Evolutionary conservation across 2,113 vertebrate genomes (phyloP).

Genomic region (Anguilla rostrata): DNA sequence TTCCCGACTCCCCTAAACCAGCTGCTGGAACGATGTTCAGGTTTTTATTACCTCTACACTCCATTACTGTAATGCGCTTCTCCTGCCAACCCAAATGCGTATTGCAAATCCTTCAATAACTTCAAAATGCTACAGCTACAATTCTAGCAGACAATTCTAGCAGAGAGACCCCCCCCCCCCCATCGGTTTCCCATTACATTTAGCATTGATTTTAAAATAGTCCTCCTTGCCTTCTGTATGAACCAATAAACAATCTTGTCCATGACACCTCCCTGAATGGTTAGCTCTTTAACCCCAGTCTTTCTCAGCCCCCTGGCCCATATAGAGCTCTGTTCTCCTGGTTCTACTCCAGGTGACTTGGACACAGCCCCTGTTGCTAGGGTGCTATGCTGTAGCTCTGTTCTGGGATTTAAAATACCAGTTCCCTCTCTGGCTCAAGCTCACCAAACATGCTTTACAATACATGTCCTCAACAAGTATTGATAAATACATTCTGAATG

Average conservation of each 20-base stretch:
- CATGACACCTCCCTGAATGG: background rate
- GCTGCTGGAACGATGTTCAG: background rate
- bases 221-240: background rate
- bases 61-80: background rate
- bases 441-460: background rate
- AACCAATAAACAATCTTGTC: background rate
- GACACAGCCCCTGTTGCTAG: background rate
- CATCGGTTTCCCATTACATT: background rate
- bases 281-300: background rate
- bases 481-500: too few relatives aligned
- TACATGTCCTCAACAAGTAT: too few relatives aligned
- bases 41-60: background rate
- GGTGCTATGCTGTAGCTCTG: too few relatives aligned
- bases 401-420: background rate
- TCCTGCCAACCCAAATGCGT: background rate
- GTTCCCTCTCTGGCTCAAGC: background rate
- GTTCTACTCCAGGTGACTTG: too few relatives aligned
- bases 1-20: background rate
- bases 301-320: too few relatives aligned
- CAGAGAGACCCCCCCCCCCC: too few relatives aligned
- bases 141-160: background rate
- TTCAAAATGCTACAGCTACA: background rate
- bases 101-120: background rate
- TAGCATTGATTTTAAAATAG: background rate
- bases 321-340: background rate